Base-by-base conservation (phyloP, 2,888 invertebrate genomes). In the Apotomis betuletana region DNA sequence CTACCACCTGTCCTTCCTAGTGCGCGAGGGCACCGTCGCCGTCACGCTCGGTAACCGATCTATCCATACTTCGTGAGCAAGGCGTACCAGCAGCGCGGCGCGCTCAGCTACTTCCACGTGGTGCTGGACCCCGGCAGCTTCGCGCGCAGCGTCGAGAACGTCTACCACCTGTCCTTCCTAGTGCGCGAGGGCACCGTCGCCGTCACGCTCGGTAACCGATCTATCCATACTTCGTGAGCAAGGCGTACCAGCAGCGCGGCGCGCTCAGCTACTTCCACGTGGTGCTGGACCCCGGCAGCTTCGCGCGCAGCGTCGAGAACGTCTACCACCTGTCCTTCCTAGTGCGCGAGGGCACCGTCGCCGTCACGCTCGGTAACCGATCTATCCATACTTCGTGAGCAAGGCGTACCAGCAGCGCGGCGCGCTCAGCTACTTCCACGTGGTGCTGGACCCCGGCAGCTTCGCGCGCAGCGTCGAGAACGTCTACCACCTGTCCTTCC, bases 281-380 rank as follows among this genome's bases (percentile, higher is more conserved):
- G 46, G 46, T 9, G 46, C 46, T 46, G 5, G 46, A 46, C 46
- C 46, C 46, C 5, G 46, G 46, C 4, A 46, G 5, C 46, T 46
- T 46, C 46, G 4, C 46, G 46, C 46, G 46, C 9, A 46, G 95
- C 41, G 89, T 96, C 0, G 95, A 96, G 87, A 96, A 96, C 79
- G 91, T 95, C 58, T 94, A 96, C 85, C 93, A 95, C 78, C 88
- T 94, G 12, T 94, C 95, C 0, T 96, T 95, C 85, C 88, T 96
- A 4, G 89, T 94, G 0, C 84, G 94, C 65, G 95, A 95, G 79
- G 95, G 94, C 0, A 83, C 87, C 71, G 84, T 95, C 0, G 83
- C 88, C 60, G 15, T 15, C 15, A 15, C 15, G 15, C 15, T 15
- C 15, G 15, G 15, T 15, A 15, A 15, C 15, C 15, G 0, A 15